Evolutionary conservation across 2,888 invertebrate species (phyloP).

Genomic region (Colletes collaris): DNA sequence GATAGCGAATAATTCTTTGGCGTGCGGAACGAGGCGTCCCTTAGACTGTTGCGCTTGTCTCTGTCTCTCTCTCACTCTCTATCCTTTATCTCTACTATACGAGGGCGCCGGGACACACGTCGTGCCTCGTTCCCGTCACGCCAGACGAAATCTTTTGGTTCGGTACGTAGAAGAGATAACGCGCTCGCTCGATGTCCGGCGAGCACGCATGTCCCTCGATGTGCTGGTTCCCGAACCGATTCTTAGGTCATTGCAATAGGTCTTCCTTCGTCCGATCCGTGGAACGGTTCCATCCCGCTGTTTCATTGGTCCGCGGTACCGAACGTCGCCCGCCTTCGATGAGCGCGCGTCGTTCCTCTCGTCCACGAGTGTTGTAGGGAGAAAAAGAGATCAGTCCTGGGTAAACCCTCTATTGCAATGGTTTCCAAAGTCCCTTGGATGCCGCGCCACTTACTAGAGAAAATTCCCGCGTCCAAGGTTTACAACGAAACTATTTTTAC

Average conservation of each 20-base stretch:
- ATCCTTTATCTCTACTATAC: neutral
- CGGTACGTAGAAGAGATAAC: slow-evolving; percentile 43
- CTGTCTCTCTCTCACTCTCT: slow-evolving; percentile 5
- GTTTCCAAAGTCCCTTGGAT: too few species aligned
- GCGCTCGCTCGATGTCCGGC: slow-evolving; percentile 24
- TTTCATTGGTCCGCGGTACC: slow-evolving; percentile 3
- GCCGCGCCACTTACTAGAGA: too few species aligned
- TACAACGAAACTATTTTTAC: too few species aligned
- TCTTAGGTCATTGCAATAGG: slow-evolving; percentile 67
- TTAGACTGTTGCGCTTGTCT: slow-evolving; percentile 53
- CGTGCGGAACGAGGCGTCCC: slow-evolving; percentile 57
- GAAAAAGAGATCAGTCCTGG: too few species aligned
- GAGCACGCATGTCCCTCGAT: slow-evolving; percentile 35
- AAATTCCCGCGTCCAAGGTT: too few species aligned
- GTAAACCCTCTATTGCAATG: too few species aligned
- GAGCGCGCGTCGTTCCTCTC: neutral
- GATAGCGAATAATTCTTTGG: slow-evolving; percentile 65
- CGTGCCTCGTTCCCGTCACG: slow-evolving; percentile 45
- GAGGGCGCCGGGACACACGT: slow-evolving; percentile 26
- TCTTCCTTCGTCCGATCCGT: slow-evolving; percentile 64
- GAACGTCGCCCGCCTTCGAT: neutral
- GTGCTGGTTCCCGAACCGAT: slow-evolving; percentile 61
- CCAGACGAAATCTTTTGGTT: slow-evolving; percentile 51
- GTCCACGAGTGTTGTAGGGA: neutral
- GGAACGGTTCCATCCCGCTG: slow-evolving; percentile 23